A percentile compares a stretch with the other conserved stretches of the same genome.
These are phyloP conservation scores for Candidula unifasciata DNA, from an alignment of 2,888 invertebrate species.

Conservation along the genomic window DNA sequence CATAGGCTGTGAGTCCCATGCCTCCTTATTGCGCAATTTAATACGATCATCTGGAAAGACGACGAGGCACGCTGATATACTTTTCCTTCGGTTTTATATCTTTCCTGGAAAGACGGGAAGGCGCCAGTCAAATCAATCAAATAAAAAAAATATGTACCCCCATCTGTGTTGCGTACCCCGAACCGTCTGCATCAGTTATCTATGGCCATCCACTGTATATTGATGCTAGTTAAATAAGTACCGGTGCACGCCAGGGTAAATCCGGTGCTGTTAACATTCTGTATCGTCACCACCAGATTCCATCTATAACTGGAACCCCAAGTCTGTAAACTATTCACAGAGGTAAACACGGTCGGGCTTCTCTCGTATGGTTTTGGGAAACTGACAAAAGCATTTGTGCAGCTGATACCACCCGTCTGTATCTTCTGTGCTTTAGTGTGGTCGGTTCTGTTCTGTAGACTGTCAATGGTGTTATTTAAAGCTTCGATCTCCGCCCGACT, in stretches of 20 bases:
- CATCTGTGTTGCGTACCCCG: too few relatives aligned
- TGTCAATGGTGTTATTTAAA: background rate
- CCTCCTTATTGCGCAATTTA: too few relatives aligned
- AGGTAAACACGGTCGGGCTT: background rate
- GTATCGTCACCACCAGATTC: background rate
- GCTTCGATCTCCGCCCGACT: background rate
- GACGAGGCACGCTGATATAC: too few relatives aligned
- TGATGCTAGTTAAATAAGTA: background rate
- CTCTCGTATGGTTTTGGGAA: background rate
- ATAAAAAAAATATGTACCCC: too few relatives aligned
- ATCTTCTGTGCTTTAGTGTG: constrained; percentile 1
- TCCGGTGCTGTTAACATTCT: background rate
- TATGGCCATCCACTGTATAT: background rate
- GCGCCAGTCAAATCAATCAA: too few relatives aligned
- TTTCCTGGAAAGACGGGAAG: too few relatives aligned
- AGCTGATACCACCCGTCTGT: background rate
- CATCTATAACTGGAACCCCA: too few relatives aligned
- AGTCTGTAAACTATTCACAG: background rate
- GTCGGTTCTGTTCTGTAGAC: background rate
- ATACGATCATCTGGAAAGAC: too few relatives aligned
- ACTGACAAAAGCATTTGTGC: background rate
- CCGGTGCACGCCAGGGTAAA: background rate
- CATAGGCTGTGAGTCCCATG: too few relatives aligned
- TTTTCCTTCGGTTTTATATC: too few relatives aligned
- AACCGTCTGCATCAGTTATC: constrained; percentile 11